Percentiles rank a stretch among this genome's conserved stretches.
phyloP scores from a whole-genome alignment of 1,140 invertebrate species.

The Diachasma alloeum region DNA sequence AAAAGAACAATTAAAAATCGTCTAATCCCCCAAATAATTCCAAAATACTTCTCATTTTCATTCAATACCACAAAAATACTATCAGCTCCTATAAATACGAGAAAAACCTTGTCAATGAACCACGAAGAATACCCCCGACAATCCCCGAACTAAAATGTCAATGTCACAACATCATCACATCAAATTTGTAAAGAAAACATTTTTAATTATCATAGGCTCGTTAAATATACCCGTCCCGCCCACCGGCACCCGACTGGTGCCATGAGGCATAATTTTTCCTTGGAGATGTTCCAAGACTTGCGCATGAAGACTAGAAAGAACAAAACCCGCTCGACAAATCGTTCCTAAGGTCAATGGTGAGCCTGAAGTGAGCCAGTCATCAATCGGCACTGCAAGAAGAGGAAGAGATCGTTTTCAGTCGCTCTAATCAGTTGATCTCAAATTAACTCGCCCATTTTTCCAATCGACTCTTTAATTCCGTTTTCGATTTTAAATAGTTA shows the following conservation, averaged over 20 bases:
- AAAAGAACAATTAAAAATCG: too few species aligned
- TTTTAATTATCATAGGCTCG: slow-evolving; percentile 42
- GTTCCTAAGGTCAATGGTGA: slow-evolving; percentile 54
- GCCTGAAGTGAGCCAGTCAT: slow-evolving; percentile 45
- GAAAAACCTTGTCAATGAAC: neutral
- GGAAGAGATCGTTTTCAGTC: neutral
- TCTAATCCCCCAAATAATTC: too few species aligned
- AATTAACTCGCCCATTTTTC: too few species aligned
- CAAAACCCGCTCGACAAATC: slow-evolving; percentile 47
- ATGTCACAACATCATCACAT: neutral
- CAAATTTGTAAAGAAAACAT: slow-evolving; percentile 34
- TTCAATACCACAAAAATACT: neutral
- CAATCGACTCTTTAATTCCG: neutral
- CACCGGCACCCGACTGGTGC: slow-evolving; percentile 11
- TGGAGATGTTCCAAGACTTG: slow-evolving; percentile 56
- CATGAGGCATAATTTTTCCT: slow-evolving; percentile 7
- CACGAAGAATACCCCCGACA: neutral
- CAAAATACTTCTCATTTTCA: too few species aligned
- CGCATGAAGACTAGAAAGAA: slow-evolving; percentile 23
- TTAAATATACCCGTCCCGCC: slow-evolving; percentile 51
- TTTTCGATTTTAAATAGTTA: neutral
- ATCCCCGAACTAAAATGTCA: neutral
- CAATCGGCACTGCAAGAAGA: slow-evolving; percentile 31
- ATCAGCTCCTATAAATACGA: neutral
- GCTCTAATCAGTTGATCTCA: neutral